phyloP scores from a whole-genome alignment of 1,140 invertebrate genomes.

The Heliothis subflexa region DNA sequence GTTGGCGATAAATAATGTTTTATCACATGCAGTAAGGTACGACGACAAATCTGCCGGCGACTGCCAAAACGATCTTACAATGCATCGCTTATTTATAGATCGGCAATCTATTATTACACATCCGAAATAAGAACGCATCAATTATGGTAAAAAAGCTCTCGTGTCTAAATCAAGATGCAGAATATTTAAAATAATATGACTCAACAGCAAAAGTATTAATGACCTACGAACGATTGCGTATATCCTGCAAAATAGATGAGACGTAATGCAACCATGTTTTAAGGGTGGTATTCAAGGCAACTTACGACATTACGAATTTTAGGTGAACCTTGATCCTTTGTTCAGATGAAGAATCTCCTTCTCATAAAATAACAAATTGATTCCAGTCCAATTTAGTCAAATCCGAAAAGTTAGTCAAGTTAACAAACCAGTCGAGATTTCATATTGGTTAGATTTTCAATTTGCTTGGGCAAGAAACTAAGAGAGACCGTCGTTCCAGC shows the following conservation, averaged over 20 bases:
- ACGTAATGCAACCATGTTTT: no score
- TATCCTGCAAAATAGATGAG: background rate
- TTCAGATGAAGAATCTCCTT: no score
- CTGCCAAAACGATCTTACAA: slow-evolving; percentile 32
- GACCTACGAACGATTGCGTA: background rate
- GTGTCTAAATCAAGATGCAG: background rate
- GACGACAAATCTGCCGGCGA: background rate
- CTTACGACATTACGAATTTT: no score
- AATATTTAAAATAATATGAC: background rate
- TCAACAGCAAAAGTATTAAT: slow-evolving; percentile 10
- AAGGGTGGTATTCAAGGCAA: no score
- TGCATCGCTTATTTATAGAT: slow-evolving; percentile 13
- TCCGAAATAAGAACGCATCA: slow-evolving; percentile 23
- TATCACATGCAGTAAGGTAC: slow-evolving; percentile 5
- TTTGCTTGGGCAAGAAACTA: no score
- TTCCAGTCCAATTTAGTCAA: no score
- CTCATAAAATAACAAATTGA: no score
- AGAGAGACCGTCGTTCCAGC: background rate
- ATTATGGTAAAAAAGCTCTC: slow-evolving; percentile 36
- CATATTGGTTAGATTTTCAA: no score
- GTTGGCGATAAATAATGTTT: slow-evolving; percentile 26
- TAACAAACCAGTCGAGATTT: no score
- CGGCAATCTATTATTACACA: background rate
- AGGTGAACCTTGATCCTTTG: no score
- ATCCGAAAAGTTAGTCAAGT: no score